Base-by-base conservation (phyloP, 2,797 vertebrate genomes). In the Percopsis omiscomaycus region DNA sequence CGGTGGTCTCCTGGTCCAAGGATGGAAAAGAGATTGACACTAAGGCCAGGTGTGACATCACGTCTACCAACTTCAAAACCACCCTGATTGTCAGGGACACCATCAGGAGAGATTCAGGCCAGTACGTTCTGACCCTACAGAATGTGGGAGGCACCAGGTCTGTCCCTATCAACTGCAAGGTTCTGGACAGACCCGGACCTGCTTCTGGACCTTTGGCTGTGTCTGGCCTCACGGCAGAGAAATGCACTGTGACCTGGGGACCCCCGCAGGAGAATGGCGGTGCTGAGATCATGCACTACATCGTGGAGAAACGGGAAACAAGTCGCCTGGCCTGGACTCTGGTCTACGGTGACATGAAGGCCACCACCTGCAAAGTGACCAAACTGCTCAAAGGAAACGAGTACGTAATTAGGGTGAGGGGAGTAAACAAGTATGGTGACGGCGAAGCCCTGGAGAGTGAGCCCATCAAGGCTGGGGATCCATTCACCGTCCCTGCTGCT, bases 271-370 rank as follows among this genome's bases (percentile, higher is more conserved):
- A 99, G 91, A 96, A 98, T 3, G 97, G 97, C 0, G 97, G 97
- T 53, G 97, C 96, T 69, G 94, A 96, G 87, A 94, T 98, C 14
- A 94, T 96, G 86, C 92, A 98, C 78, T 99, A 99, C 77, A 91
- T 98, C 82, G 95, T 99, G 67, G 97, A 99, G 86, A 99, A 98
- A 83, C 95, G 97, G 61, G 98, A 99, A 88, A 99, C 98, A 65
- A 98, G 96, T 82, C 95, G 91, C 58, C 93, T 99, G 68, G 95
- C 97, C 27, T 99, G 98, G 98, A 99, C 96, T 47, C 86, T 97
- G 78, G 93, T 97, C 82, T 93, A 98, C 86, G 93, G 86, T 82
- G 96, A 99, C 78, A 93, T 96, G 90, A 95, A 92, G 84, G 97
- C 95, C 71, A 95, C 95, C 73, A 98, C 94, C 15, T 99, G 98